A percentile compares a stretch with the other conserved stretches of the same genome.
These are phyloP conservation scores for Brenthis hecate DNA, from an alignment of 2,888 invertebrate genomes.

Conservation along the genomic window DNA sequence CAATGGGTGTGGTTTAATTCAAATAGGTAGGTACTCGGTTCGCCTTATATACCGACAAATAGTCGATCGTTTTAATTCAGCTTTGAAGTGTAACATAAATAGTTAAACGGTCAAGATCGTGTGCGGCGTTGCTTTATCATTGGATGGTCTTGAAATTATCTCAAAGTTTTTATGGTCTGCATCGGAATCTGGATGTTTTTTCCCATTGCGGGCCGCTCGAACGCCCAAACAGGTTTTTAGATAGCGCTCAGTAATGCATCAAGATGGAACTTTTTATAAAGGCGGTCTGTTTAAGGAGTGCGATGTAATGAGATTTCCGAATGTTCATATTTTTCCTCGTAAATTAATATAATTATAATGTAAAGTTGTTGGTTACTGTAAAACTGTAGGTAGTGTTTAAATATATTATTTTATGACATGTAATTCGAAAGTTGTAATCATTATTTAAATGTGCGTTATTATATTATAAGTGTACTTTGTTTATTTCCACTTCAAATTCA, in stretches of 20 bases:
- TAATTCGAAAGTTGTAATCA: not conserved
- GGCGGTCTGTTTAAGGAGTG: constrained; percentile 74
- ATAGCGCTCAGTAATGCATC: constrained; percentile 81
- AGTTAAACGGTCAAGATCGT: constrained; percentile 57
- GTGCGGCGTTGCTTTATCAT: constrained; percentile 54
- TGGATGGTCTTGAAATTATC: constrained; percentile 76
- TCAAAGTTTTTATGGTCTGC: constrained; percentile 79
- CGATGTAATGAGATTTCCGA: constrained; percentile 72
- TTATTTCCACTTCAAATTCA: no score
- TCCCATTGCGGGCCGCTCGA: constrained; percentile 72
- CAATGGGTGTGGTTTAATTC: constrained; percentile 16
- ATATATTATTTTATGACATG: not conserved
- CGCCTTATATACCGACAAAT: constrained; percentile 12
- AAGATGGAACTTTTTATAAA: constrained; percentile 74
- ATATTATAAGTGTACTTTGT: no score
- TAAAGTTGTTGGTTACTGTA: constrained; percentile 11
- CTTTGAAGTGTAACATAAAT: constrained; percentile 62
- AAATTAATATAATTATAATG: constrained; percentile 21
- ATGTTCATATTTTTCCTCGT: constrained; percentile 63
- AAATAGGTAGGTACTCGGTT: not conserved
- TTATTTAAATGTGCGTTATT: no score
- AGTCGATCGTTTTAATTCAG: constrained; percentile 46
- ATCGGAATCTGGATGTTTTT: constrained; percentile 79
- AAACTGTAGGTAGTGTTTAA: not conserved
- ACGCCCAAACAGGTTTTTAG: constrained; percentile 80